phyloP scores from a whole-genome alignment of 1,140 invertebrate genomes.

The Oncopodura yosiiana region DNA sequence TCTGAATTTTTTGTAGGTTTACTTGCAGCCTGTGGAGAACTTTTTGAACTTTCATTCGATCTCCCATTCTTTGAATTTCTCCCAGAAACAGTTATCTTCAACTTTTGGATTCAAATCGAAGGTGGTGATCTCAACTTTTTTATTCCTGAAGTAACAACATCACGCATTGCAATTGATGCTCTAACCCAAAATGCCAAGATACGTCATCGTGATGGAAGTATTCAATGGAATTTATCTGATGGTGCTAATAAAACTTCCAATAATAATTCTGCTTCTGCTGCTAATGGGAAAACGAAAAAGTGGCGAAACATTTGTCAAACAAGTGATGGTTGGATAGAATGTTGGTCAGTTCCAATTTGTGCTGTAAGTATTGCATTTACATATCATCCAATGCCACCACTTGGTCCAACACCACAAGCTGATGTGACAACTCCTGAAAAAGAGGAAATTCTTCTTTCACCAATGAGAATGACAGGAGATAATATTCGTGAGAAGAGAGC shows the following conservation, averaged over 20 bases:
- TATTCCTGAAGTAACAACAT: slow-evolving; percentile 82
- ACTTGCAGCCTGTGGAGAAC: slow-evolving; percentile 83
- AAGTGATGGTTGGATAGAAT: slow-evolving; percentile 82
- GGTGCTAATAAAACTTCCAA: neutral
- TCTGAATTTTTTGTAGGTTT: slow-evolving; percentile 53
- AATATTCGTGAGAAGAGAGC: slow-evolving; percentile 55
- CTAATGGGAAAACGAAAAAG: slow-evolving; percentile 50
- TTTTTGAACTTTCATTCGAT: slow-evolving; percentile 84
- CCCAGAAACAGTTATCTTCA: slow-evolving; percentile 70
- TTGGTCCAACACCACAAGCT: slow-evolving; percentile 74
- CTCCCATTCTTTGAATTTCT: slow-evolving; percentile 86
- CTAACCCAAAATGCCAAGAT: slow-evolving; percentile 82
- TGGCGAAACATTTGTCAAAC: slow-evolving; percentile 79
- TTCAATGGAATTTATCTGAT: slow-evolving; percentile 11
- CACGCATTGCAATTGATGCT: slow-evolving; percentile 66
- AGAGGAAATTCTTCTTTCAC: slow-evolving; percentile 81
- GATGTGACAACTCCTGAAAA: slow-evolving; percentile 87
- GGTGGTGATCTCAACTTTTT: slow-evolving; percentile 79
- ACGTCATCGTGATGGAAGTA: slow-evolving; percentile 59
- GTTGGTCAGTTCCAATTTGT: slow-evolving; percentile 88
- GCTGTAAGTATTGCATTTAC: slow-evolving; percentile 80
- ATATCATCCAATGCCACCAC: slow-evolving; percentile 79
- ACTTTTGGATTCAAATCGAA: slow-evolving; percentile 86
- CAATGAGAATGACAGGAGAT: slow-evolving; percentile 74
- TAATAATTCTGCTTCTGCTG: neutral